phyloP scores from a whole-genome alignment of 1,140 invertebrate species.

The Thrips palmi region DNA sequence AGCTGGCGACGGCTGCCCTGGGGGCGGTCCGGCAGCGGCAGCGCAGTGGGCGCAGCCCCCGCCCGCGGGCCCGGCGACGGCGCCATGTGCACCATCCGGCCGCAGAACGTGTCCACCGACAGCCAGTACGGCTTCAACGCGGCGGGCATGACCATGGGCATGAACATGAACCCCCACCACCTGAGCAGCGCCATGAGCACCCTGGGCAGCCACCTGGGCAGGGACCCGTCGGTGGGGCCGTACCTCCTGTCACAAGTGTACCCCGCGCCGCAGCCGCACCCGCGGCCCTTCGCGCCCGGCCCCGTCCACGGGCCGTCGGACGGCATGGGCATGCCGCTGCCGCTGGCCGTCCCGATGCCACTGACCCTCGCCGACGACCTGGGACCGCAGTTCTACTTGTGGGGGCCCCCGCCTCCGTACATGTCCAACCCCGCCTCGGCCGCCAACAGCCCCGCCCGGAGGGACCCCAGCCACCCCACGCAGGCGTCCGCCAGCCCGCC shows the following conservation, averaged over 20 bases:
- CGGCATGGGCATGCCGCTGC: not conserved
- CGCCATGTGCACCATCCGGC: not conserved
- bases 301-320: not conserved
- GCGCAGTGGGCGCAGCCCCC: not conserved
- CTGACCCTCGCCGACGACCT: too few relatives aligned
- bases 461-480: constrained; percentile 9
- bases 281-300: not conserved
- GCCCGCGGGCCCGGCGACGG: constrained; percentile 4
- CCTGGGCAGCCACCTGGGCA: not conserved
- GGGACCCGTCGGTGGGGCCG: not conserved
- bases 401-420: constrained; percentile 16
- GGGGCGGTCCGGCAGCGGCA: constrained; percentile 18
- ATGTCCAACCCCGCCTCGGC: constrained; percentile 6
- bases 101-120: constrained; percentile 13
- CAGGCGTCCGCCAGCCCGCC: too few relatives aligned
- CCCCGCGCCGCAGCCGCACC: not conserved
- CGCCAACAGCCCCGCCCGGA: constrained; percentile 12
- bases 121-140: constrained; percentile 15
- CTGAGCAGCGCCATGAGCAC: constrained; percentile 13
- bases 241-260: not conserved
- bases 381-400: constrained; percentile 12
- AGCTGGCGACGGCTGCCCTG: constrained; percentile 34
- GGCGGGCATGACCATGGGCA: constrained; percentile 11
- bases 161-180: constrained; percentile 11
- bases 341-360: too few relatives aligned